Conservation (phyloP, 2,113 vertebrate species). For the Phalacrocorax carbo region DNA sequence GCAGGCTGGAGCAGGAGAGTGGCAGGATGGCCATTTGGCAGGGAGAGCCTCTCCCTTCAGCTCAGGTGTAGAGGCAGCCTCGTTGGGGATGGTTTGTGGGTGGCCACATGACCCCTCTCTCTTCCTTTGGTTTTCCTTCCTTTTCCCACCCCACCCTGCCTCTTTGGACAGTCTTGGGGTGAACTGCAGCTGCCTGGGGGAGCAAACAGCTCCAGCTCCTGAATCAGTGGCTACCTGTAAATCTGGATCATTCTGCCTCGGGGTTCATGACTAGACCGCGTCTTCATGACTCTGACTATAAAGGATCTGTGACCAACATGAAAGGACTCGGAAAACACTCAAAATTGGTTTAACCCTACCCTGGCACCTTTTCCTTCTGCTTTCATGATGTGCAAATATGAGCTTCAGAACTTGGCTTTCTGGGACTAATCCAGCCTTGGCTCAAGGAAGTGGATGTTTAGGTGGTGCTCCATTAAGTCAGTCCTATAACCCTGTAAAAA, state of each 20-base stretch:
- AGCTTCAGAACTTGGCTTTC: background rate
- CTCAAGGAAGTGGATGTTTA: background rate
- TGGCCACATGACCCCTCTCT: accelerated
- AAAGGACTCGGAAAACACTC: background rate
- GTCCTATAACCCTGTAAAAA: background rate
- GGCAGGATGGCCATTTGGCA: accelerated
- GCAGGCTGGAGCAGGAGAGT: background rate
- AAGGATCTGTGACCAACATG: background rate
- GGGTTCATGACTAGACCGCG: background rate
- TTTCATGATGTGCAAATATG: background rate
- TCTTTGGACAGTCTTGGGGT: background rate
- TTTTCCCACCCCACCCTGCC: background rate
- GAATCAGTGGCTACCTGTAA: accelerated
- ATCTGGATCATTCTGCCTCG: accelerated
- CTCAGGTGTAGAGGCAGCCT: background rate
- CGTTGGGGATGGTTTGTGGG: accelerated
- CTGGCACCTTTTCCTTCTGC: background rate
- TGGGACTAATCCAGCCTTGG: background rate
- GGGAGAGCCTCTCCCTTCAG: background rate
- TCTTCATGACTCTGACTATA: background rate
- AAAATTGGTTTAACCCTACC: background rate
- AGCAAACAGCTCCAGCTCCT: background rate
- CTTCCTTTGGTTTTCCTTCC: background rate
- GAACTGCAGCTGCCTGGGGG: background rate
- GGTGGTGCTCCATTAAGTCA: background rate